A percentile compares a stretch with the other conserved stretches of the same genome.
These are phyloP conservation scores for Myrmophylax atrothorax DNA, from an alignment of 2,113 vertebrate species.

Conservation along the genomic window DNA sequence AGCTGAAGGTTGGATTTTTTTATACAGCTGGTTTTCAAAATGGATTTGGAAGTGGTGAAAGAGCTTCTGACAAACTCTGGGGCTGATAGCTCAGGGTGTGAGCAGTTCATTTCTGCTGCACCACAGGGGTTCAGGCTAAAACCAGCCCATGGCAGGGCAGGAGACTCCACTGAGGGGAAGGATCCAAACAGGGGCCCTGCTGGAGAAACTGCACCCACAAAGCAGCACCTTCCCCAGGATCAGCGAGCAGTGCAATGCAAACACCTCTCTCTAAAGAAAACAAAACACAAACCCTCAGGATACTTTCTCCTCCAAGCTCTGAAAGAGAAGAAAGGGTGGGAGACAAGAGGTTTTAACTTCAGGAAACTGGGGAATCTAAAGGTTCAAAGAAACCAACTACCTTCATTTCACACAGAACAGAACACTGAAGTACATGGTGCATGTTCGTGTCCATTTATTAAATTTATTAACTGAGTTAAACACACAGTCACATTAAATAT, in stretches of 20 bases:
- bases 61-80: neutral
- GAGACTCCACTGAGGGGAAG: neutral
- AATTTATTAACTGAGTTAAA: neutral
- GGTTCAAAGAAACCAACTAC: constrained; percentile 4
- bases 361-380: neutral
- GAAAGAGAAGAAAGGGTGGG: constrained; percentile 30
- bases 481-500: neutral
- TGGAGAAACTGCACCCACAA: neutral
- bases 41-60: neutral
- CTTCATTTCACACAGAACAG: neutral
- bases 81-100: neutral
- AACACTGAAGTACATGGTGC: neutral
- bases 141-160: neutral
- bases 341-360: constrained; percentile 11
- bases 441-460: neutral
- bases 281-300: constrained; percentile 31
- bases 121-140: neutral
- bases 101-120: neutral
- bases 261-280: constrained; percentile 21
- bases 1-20: neutral
- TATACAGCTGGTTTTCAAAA: neutral
- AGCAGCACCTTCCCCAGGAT: constrained; percentile 5
- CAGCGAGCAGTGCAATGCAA: constrained; percentile 45
- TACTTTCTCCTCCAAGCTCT: constrained; percentile 6
- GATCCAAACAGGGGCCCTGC: neutral